A percentile compares a stretch with the other conserved stretches of the same genome.
Conservation (phyloP, 2,888 invertebrate species). For the Drosophila antonietae region DNA sequence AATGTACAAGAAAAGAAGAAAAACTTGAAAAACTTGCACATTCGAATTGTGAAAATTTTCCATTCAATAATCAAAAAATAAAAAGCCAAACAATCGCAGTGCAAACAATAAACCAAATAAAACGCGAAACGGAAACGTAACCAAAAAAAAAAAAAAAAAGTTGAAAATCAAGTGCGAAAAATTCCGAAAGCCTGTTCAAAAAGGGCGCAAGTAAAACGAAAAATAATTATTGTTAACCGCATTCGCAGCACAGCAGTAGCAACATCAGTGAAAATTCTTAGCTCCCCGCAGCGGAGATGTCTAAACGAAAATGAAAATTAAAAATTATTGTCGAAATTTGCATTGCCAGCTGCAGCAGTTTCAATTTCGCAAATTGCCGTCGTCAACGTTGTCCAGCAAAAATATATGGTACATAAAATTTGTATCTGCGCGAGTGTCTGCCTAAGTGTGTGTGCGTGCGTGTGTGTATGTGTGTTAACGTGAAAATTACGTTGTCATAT, state of each 20-base stretch:
- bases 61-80: conserved; percentile 35
- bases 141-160: conserved; percentile 5
- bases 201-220: conserved; percentile 21
- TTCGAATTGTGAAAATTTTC: conserved; percentile 61
- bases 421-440: conserved; percentile 52
- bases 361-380: conserved; percentile 49
- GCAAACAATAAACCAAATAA: conserved; percentile 29
- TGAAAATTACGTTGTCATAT: conserved; percentile 77
- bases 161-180: conserved; percentile 53
- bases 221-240: conserved; percentile 10
- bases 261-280: conserved; percentile 43
- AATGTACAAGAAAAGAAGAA: conserved; percentile 68
- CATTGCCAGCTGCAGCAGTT: conserved; percentile 30
- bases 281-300: conserved; percentile 20
- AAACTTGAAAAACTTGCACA: conserved; percentile 58
- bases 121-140: conserved; percentile 33
- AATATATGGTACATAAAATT: conserved; percentile 77
- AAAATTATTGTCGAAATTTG: conserved; percentile 51
- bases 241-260: conserved; percentile 33
- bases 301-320: conserved; percentile 41
- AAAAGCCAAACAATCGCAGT: conserved; percentile 40
- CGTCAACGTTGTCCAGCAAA: conserved; percentile 57
- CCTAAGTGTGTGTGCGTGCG: conserved; percentile 12
- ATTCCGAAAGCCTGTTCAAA: conserved; percentile 27
- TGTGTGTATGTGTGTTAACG: conserved; percentile 31